These are phyloP conservation scores for Tragulus kanchil DNA, from an alignment of 2,113 vertebrate species.

Conservation along the genomic window DNA sequence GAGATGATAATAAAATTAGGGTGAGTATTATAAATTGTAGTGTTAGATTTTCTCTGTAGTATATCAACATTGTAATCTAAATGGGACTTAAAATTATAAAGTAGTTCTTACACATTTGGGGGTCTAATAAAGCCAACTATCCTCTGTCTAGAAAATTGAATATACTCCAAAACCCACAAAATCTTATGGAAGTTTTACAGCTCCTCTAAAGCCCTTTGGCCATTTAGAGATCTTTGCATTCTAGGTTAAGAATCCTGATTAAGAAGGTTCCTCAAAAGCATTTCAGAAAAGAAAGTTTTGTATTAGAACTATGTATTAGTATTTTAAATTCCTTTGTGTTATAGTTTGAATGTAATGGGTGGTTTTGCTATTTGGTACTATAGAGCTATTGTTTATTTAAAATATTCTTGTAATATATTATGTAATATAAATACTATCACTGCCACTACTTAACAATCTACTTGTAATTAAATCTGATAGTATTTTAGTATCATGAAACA, in stretches of 20 bases:
- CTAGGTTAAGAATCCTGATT: slow-evolving; percentile 27
- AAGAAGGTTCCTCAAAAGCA: not conserved
- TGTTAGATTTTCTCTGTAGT: not conserved
- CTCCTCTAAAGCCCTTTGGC: not conserved
- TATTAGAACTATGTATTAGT: not conserved
- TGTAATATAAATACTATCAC: not conserved
- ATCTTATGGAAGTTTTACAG: not conserved
- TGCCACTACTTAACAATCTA: slow-evolving; percentile 22
- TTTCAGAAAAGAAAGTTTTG: slow-evolving; percentile 47
- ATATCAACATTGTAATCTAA: not conserved
- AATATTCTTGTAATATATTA: not conserved
- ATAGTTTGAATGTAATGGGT: slow-evolving; percentile 22
- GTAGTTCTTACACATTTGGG: not conserved
- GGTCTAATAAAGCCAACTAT: not conserved
- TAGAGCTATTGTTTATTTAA: not conserved
- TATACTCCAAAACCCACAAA: not conserved
- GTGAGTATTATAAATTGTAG: slow-evolving; percentile 81
- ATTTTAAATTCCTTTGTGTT: not conserved
- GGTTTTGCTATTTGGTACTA: slow-evolving; percentile 36
- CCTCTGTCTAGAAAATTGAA: not conserved
- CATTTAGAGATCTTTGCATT: not conserved
- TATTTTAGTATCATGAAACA: slow-evolving; percentile 23
- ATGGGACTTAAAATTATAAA: not conserved
- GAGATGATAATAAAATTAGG: slow-evolving; percentile 95
- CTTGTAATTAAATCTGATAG: not conserved